Evolutionary conservation across 2,888 invertebrate genomes (phyloP).

Genomic region (Archaeoteleia sp.): DNA sequence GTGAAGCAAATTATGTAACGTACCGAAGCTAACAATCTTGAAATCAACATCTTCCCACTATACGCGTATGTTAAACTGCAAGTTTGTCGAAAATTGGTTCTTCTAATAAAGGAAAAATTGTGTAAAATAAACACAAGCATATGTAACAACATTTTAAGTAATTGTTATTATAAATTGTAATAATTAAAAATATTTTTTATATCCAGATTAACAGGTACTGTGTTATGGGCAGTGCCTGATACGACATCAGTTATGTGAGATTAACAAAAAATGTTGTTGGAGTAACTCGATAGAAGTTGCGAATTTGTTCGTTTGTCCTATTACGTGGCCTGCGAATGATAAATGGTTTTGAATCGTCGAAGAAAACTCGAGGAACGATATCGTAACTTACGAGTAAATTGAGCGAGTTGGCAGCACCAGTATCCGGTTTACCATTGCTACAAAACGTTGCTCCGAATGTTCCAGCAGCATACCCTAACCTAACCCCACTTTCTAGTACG

Average conservation of each 20-base stretch:
- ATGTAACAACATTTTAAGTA: too few species aligned
- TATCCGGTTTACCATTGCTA: constrained; percentile 42
- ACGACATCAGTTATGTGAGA: constrained; percentile 2
- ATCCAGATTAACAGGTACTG: too few species aligned
- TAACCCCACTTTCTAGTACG: constrained; percentile 26
- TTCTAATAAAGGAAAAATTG: too few species aligned
- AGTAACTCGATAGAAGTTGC: constrained; percentile 18
- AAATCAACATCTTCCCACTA: too few species aligned
- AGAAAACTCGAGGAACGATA: constrained; percentile 40
- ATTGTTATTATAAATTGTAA: too few species aligned
- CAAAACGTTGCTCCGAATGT: constrained; percentile 15
- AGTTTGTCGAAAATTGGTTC: too few species aligned
- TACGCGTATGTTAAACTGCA: too few species aligned
- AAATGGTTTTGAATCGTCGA: constrained; percentile 35
- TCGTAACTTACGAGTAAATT: constrained; percentile 56
- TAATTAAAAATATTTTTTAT: too few species aligned
- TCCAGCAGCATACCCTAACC: constrained; percentile 4
- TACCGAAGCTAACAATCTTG: too few species aligned
- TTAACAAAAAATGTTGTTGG: constrained; percentile 14
- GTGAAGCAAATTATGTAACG: too few species aligned
- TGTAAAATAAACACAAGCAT: too few species aligned
- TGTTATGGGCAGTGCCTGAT: too few species aligned
- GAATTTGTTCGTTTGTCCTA: constrained; percentile 51
- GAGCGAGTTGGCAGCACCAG: constrained; percentile 48
- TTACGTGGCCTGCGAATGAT: constrained; percentile 51